A percentile compares a stretch with the other conserved stretches of the same genome.
These are phyloP conservation scores for Bombyx mori DNA, from an alignment of 1,140 invertebrate species.

Conservation along the genomic window DNA sequence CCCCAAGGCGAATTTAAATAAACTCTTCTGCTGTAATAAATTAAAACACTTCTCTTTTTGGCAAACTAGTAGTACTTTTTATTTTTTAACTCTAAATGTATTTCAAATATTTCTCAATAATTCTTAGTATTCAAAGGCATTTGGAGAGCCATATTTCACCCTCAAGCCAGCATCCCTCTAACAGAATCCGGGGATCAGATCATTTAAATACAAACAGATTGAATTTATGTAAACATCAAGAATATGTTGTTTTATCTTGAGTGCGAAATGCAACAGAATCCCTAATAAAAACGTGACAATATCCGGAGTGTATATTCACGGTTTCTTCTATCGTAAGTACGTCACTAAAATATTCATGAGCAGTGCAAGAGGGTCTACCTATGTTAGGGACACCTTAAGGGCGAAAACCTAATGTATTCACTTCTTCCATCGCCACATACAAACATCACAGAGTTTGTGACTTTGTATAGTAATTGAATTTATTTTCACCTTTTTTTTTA, in stretches of 20 bases:
- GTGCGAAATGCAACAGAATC: conserved; percentile 3
- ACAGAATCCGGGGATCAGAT: too few relatives aligned
- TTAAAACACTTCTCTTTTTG: too few relatives aligned
- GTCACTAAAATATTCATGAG: conserved; percentile 54
- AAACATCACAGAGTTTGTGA: conserved; percentile 43
- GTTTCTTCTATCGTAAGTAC: conserved; percentile 31
- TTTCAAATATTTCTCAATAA: too few relatives aligned
- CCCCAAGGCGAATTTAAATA: too few relatives aligned
- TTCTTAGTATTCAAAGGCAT: too few relatives aligned
- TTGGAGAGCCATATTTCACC: too few relatives aligned
- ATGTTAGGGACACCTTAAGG: conserved; percentile 30
- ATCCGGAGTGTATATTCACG: conserved; percentile 20
- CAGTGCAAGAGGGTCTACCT: conserved; percentile 26
- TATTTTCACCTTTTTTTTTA: conserved; percentile 7
- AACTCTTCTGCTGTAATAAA: too few relatives aligned
- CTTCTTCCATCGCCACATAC: conserved; percentile 43
- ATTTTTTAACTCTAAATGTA: too few relatives aligned
- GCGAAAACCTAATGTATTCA: conserved; percentile 43
- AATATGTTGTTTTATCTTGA: neutral
- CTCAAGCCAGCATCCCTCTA: too few relatives aligned
- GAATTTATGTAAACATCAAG: neutral
- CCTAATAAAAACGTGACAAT: conserved; percentile 11
- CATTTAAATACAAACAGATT: too few relatives aligned
- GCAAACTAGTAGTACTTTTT: too few relatives aligned
- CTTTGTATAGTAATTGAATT: conserved; percentile 48